These are phyloP conservation scores for Hartigia nigra DNA, from an alignment of 2,888 invertebrate genomes.

Conservation along the genomic window DNA sequence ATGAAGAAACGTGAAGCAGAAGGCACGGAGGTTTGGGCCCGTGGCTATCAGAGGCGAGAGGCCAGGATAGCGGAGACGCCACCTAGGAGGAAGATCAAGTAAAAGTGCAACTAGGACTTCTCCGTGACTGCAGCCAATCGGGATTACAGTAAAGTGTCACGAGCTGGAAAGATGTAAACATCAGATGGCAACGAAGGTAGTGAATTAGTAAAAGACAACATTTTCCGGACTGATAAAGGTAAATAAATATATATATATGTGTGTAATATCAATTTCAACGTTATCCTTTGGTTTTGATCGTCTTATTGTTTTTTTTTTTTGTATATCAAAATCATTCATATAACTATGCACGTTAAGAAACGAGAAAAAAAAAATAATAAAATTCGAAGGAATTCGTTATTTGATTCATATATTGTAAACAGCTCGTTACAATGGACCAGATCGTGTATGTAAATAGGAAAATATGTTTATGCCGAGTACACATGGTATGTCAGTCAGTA, in stretches of 20 bases:
- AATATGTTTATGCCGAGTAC: not conserved
- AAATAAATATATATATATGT: not conserved
- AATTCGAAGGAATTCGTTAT: not conserved
- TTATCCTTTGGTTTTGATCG: too few relatives aligned
- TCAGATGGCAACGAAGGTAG: not conserved
- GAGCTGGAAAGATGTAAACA: not conserved
- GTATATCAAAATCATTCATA: not conserved
- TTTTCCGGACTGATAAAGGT: not conserved
- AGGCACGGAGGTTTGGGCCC: conserved; percentile 10
- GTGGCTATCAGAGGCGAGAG: conserved; percentile 11
- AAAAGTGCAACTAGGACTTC: not conserved
- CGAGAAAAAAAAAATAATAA: not conserved
- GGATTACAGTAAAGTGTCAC: not conserved
- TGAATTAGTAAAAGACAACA: not conserved
- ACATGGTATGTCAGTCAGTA: not conserved
- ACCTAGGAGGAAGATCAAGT: conserved; percentile 15
- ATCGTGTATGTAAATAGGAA: not conserved
- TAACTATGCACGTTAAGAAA: not conserved
- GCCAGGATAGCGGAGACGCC: conserved; percentile 10
- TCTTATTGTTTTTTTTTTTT: not conserved
- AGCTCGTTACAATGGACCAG: not conserved
- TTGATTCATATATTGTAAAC: not conserved
- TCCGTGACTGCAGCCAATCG: not conserved
- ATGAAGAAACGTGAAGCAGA: conserved; percentile 19
- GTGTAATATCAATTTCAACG: not conserved